Conservation (phyloP, 1,140 invertebrate species). For the Rhopalosiphum maidis region DNA sequence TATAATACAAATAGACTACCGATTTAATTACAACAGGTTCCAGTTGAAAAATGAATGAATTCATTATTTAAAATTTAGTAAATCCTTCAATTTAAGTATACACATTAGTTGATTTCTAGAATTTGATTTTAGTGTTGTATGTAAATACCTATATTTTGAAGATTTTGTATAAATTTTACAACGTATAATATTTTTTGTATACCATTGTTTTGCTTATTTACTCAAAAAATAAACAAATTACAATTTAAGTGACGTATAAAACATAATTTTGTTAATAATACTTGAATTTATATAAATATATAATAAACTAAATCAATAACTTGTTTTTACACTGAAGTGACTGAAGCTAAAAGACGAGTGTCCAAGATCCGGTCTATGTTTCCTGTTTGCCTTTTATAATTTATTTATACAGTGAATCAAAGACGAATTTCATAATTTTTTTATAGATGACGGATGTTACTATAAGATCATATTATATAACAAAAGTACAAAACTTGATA, state of each 20-base stretch:
- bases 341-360: not conserved
- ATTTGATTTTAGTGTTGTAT: too few species aligned
- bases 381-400: not conserved
- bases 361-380: not conserved
- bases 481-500: not conserved
- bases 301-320: not conserved
- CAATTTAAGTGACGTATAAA: not conserved
- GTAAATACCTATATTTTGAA: too few species aligned
- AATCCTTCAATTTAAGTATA: not conserved
- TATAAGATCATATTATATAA: not conserved
- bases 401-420: not conserved
- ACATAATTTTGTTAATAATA: not conserved
- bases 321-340: not conserved
- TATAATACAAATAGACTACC: not conserved
- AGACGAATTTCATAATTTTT: not conserved
- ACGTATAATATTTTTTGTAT: too few species aligned
- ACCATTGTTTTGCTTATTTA: too few species aligned
- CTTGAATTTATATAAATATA: not conserved
- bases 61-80: not conserved
- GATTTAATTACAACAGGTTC: not conserved
- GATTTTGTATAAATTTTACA: too few species aligned
- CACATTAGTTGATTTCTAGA: not conserved
- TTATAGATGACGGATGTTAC: not conserved
- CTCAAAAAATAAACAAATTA: not conserved
- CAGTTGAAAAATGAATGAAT: too few species aligned